These are phyloP conservation scores for Luffia ferchaultella DNA, from an alignment of 2,888 invertebrate genomes.

Conservation along the genomic window DNA sequence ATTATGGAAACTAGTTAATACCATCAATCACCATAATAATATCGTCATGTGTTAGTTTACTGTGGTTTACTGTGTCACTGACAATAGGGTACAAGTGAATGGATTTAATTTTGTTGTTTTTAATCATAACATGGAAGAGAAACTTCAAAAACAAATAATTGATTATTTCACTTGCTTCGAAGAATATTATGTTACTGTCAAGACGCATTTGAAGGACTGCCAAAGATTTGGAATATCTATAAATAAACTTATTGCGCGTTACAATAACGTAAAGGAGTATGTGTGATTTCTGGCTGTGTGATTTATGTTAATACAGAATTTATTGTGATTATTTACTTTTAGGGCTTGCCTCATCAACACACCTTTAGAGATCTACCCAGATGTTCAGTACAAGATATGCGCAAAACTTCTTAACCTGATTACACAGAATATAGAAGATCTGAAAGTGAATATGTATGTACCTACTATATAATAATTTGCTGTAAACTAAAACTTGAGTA, in stretches of 20 bases:
- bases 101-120: too few relatives aligned
- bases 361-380: constrained; percentile 46
- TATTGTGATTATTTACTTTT: constrained; percentile 21
- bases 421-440: constrained; percentile 41
- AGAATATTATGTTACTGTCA: constrained; percentile 49
- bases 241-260: constrained; percentile 58
- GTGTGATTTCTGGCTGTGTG: constrained; percentile 16
- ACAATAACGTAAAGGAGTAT: constrained; percentile 56
- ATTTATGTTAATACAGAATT: constrained; percentile 13
- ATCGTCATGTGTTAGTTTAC: too few relatives aligned
- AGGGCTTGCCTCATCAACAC: constrained; percentile 50
- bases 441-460: constrained; percentile 47
- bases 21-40: too few relatives aligned
- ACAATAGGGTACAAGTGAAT: too few relatives aligned
- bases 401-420: constrained; percentile 44
- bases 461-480: too few relatives aligned
- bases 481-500: too few relatives aligned
- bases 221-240: constrained; percentile 56
- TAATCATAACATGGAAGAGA: constrained; percentile 54
- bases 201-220: constrained; percentile 56
- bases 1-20: too few relatives aligned
- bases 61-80: too few relatives aligned
- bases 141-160: constrained; percentile 58
- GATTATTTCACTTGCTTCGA: constrained; percentile 61
- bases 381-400: constrained; percentile 42